Evolutionary conservation across 2,797 vertebrate genomes (phyloP).

Genomic region (Manis pentadactyla): DNA sequence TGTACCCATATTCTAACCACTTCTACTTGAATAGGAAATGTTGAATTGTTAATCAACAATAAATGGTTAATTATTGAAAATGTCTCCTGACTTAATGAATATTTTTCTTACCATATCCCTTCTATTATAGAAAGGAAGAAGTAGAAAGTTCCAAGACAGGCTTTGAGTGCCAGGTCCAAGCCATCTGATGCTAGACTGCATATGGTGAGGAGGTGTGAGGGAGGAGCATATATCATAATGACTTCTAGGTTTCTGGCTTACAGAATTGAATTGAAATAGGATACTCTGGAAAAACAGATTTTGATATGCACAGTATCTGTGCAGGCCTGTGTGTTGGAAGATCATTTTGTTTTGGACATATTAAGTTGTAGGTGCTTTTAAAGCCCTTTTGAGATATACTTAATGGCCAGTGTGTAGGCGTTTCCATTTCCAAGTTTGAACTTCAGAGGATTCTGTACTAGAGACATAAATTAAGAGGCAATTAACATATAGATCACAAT

Average conservation of each 20-base stretch:
- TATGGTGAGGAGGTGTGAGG: background rate
- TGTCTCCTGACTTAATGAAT: background rate
- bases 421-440: background rate
- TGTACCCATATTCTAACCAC: constrained; percentile 47
- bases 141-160: background rate
- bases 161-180: background rate
- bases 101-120: background rate
- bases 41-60: constrained; percentile 41
- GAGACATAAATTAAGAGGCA: background rate
- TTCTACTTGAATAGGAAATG: background rate
- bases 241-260: background rate
- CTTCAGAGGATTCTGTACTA: background rate
- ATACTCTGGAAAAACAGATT: background rate
- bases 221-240: background rate
- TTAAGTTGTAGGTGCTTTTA: background rate
- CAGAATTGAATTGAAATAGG: background rate
- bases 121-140: background rate
- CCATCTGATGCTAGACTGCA: background rate
- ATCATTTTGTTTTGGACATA: background rate
- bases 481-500: background rate
- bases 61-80: constrained; percentile 30
- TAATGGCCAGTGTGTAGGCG: background rate
- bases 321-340: background rate
- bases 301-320: background rate
- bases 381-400: background rate